These are phyloP conservation scores for Callyntrura guangdongensis DNA, from an alignment of 2,888 invertebrate species.

Conservation along the genomic window DNA sequence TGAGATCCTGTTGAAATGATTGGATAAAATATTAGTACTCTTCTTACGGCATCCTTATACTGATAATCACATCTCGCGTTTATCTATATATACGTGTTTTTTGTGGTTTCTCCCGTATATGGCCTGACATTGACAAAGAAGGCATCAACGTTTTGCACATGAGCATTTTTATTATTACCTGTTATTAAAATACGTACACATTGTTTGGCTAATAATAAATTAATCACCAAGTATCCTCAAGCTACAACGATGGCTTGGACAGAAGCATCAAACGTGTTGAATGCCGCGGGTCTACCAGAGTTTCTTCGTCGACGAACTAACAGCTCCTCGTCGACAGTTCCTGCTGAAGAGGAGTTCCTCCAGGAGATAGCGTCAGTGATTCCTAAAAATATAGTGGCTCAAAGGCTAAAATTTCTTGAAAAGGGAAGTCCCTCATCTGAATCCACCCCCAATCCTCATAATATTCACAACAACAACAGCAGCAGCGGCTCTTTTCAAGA, in stretches of 20 bases:
- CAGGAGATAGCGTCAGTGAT: slow-evolving; percentile 78
- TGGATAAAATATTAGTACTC: slow-evolving; percentile 15
- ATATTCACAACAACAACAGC: slow-evolving; percentile 21
- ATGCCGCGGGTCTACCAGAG: slow-evolving; percentile 62
- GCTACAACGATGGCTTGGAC: slow-evolving; percentile 69
- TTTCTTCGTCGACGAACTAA: slow-evolving; percentile 52
- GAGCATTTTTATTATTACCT: slow-evolving; percentile 20
- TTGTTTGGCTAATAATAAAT: slow-evolving; percentile 14
- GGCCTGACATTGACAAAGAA: slow-evolving; percentile 62
- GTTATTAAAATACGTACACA: neutral
- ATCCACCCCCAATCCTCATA: neutral
- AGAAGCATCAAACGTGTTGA: slow-evolving; percentile 68
- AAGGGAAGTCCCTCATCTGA: slow-evolving; percentile 48
- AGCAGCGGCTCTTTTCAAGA: neutral
- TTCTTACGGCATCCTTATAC: neutral
- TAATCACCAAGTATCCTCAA: slow-evolving; percentile 34
- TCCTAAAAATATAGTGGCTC: slow-evolving; percentile 80
- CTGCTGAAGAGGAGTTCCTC: slow-evolving; percentile 71
- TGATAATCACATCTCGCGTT: too few species aligned
- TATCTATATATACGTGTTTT: slow-evolving; percentile 26
- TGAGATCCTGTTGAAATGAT: slow-evolving; percentile 36
- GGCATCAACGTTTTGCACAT: neutral
- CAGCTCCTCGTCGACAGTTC: slow-evolving; percentile 51
- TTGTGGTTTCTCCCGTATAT: slow-evolving; percentile 59
- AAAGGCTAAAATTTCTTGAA: slow-evolving; percentile 76